A percentile compares a stretch with the other conserved stretches of the same genome.
Evolutionary conservation across 1,140 invertebrate genomes (phyloP).

Genomic region (Rhagoletis zephyria): DNA sequence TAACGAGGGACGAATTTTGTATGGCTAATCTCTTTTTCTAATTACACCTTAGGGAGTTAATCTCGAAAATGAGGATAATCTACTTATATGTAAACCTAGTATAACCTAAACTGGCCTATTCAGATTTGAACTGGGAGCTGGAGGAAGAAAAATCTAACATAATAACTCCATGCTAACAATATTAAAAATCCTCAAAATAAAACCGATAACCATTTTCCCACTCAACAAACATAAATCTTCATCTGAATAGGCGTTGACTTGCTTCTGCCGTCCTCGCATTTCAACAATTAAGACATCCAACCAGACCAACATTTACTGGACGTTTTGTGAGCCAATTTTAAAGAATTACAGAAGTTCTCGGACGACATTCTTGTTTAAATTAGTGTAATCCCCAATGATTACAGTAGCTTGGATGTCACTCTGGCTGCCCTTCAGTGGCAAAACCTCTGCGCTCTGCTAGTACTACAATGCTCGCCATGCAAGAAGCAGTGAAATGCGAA

Average conservation of each 20-base stretch:
- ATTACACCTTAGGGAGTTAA: too few species aligned
- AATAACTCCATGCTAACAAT: too few species aligned
- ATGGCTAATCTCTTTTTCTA: too few species aligned
- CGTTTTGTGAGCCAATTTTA: slow-evolving; percentile 6
- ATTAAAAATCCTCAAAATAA: neutral
- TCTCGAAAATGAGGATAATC: too few species aligned
- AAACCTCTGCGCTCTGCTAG: neutral
- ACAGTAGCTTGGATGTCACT: neutral
- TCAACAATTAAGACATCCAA: neutral
- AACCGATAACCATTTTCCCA: neutral
- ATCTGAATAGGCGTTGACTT: neutral
- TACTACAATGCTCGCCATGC: neutral
- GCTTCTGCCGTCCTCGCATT: neutral
- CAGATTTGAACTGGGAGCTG: too few species aligned
- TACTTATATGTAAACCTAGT: too few species aligned
- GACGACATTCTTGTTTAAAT: slow-evolving; percentile 36
- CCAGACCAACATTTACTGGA: neutral
- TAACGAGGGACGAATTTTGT: too few species aligned
- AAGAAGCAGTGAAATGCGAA: slow-evolving; percentile 42
- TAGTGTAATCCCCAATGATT: slow-evolving; percentile 42
- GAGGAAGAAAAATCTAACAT: too few species aligned
- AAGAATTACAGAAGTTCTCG: neutral
- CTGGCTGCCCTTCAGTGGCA: neutral
- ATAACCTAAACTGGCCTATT: too few species aligned
- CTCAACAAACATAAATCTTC: neutral